phyloP scores from a whole-genome alignment of 1,140 invertebrate genomes.

The Drosophila sproati region DNA sequence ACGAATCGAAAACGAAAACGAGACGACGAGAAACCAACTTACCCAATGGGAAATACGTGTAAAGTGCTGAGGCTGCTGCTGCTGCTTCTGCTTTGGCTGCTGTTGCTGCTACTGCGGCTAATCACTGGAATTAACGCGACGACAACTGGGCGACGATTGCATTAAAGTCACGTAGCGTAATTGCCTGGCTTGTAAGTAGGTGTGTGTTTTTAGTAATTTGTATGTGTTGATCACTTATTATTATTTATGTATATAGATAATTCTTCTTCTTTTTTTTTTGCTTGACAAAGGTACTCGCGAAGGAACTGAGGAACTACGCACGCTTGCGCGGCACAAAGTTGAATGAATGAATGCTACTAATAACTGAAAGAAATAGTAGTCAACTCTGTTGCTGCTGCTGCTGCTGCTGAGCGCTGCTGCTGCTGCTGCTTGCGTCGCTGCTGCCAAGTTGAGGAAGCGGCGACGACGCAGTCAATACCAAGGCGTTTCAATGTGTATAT shows the following conservation, averaged over 20 bases:
- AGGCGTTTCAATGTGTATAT: conserved; percentile 37
- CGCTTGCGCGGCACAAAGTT: conserved; percentile 82
- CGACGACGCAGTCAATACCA: conserved; percentile 56
- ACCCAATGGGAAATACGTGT: conserved; percentile 38
- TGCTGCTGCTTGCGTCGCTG: conserved; percentile 63
- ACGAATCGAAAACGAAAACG: too few relatives aligned
- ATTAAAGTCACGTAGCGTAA: conserved; percentile 33
- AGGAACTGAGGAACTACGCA: conserved; percentile 82
- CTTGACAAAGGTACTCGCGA: conserved; percentile 70
- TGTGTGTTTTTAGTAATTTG: neutral
- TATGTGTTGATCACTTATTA: conserved; percentile 23
- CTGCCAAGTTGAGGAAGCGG: conserved; percentile 75
- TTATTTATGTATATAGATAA: conserved; percentile 13
- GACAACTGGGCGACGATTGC: conserved; percentile 19
- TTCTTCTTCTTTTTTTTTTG: conserved; percentile 28
- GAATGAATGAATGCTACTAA: conserved; percentile 83
- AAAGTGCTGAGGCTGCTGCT: conserved; percentile 7
- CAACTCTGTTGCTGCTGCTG: conserved; percentile 60
- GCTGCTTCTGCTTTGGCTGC: neutral
- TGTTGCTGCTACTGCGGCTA: conserved; percentile 32
- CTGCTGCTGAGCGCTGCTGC: conserved; percentile 12
- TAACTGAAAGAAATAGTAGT: conserved; percentile 83
- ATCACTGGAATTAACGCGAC: conserved; percentile 47
- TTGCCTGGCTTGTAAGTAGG: neutral
- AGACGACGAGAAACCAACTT: conserved; percentile 12